These are phyloP conservation scores for Sceloporus tristichus DNA, from an alignment of 2,113 vertebrate genomes.

Conservation along the genomic window DNA sequence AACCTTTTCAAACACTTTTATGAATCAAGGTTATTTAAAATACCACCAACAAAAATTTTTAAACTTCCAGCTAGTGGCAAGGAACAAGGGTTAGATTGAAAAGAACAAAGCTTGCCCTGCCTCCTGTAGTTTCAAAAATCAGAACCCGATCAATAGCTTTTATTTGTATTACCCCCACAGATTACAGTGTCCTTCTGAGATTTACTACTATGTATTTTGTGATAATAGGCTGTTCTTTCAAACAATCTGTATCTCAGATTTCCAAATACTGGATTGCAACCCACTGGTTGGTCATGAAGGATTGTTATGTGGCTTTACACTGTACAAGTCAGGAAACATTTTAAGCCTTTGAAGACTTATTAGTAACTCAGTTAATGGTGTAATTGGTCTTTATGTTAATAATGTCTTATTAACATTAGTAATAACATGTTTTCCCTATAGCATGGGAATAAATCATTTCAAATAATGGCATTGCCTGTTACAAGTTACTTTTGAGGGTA, in stretches of 20 bases:
- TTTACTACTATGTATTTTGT: neutral
- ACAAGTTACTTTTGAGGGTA: no score
- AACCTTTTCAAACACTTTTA: slow-evolving; percentile 50
- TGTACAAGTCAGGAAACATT: neutral
- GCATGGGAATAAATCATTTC: no score
- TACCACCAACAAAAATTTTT: neutral
- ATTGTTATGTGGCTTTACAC: neutral
- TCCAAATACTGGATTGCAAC: neutral
- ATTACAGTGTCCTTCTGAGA: neutral
- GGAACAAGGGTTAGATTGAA: neutral
- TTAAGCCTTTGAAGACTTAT: neutral
- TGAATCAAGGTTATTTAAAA: slow-evolving; percentile 40
- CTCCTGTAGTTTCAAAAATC: neutral
- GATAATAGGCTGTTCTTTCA: neutral
- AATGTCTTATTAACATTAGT: neutral
- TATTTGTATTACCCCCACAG: neutral
- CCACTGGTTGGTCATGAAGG: neutral
- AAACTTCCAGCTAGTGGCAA: slow-evolving; percentile 6
- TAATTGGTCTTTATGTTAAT: neutral
- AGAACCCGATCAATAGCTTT: neutral
- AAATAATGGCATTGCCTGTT: no score
- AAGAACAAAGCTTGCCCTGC: neutral
- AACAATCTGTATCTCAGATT: neutral
- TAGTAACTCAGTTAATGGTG: neutral
- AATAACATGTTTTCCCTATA: no score